Base-by-base conservation (phyloP, 2,888 invertebrate genomes). In the Agrotis clavis region DNA sequence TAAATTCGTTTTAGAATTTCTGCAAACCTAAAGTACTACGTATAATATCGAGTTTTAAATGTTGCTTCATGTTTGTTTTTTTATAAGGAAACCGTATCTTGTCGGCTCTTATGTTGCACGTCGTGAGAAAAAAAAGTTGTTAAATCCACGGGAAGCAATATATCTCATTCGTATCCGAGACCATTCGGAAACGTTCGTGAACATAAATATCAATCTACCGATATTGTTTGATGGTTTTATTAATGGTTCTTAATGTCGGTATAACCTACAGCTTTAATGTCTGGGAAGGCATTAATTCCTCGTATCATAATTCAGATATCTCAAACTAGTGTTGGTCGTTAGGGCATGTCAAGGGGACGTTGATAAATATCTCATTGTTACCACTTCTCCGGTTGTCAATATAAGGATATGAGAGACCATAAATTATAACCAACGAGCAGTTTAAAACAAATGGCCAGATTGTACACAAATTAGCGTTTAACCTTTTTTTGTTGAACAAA, bases 361-460 rank as follows among this genome's bases (percentile, higher is more conserved):
- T 84, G 83, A 84, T 83, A 81, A 77, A 84, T 85, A 84, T 69
- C 71, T 74, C 74, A 85, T 84, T 85, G 85, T 84, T 83, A 74
- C 70, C 56, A 85, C 74, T 68, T 76, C 71, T 76, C 63, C 13
- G 60, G 67, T 67, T 67, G 77, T 85, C 80, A 78, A 69, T 81
- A 54, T 74, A 53, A 67, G 67, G 65, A 75, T 71, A 73, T 78
- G 67, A 69, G 59, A 65, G 30, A 16, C 70, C 48, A 78, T 83
- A 81, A 83, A 84, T 83, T 81, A 81, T 78, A 47, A 48, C 59
- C 30, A 64, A 75, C 51, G 1, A 62, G 47, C 30, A n/a, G 60
- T 53, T 61, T 53, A 41, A 64, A 77, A 56, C 56, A 45, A 61
- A 65, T 18, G 21, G 41, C 56, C 53, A 53, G 11, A 60, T 65